Base-by-base conservation (phyloP, 2,888 invertebrate species). In the Pediacus dermestoides region DNA sequence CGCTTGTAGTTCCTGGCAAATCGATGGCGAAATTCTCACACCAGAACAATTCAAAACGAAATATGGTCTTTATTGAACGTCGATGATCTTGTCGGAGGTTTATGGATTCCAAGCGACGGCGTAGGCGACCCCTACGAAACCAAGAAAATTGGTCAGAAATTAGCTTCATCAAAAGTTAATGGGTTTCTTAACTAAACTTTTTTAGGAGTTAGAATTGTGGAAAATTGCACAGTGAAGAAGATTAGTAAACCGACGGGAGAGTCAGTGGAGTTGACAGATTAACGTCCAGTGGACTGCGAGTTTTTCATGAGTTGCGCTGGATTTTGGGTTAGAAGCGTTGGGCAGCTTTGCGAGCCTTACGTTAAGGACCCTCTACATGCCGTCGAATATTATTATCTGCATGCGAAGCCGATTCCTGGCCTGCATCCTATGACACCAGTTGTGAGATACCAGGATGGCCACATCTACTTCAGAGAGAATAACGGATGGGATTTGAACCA, bases 261-360 rank as follows among this genome's bases (percentile, higher is more conserved):
- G 28, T 28, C 3, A 4, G 13, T 3, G 4, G 28, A n/a, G 28
- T 28, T 78, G 80, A 93, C 93, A 0, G 78, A 77, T 2, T 72
- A 74, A 2, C 92, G 93, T 0, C 70, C 74, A 6, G 79, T 93
- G 8, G 76, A 85, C 45, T 95, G 95, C 68, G 82, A 92, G 53
- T 86, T 82, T 67, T 96, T 97, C 70, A 88, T 99, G 16, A 97
- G 97, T 70, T 91, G 92, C 65, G 87, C 89, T 13, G 97, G 97
- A 4, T 89, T 93, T 71, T 95, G 94, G 93, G 90, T 93, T 0
- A 77, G 93, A 50, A 83, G 85, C 66, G 81, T 95, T 28, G 95
- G 94, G 4, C 86, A 88, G 61, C 68, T 88, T 45, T 86, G 91
- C 13, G 78, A 82, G 40, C 93, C 93, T 1, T 78, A 80, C 60